phyloP scores from a whole-genome alignment of 2,888 invertebrate genomes.

The Nowickia ferox region DNA sequence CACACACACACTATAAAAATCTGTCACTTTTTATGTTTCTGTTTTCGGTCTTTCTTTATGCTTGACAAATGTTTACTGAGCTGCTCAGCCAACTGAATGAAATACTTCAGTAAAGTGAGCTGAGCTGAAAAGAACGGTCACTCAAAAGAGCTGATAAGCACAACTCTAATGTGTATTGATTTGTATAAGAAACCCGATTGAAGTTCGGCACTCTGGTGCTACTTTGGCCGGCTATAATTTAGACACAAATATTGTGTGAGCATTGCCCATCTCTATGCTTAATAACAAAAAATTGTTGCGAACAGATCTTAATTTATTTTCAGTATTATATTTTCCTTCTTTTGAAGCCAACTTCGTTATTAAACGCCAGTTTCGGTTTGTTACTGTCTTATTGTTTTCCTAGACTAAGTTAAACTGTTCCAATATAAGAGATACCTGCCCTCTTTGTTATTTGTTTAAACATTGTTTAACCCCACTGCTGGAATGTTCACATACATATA shows the following conservation, averaged over 20 bases:
- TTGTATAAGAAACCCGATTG: background rate
- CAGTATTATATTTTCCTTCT: background rate
- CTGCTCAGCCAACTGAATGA: no score
- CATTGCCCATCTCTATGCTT: background rate
- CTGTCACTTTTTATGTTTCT: no score
- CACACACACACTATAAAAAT: no score
- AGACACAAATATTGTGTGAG: no score
- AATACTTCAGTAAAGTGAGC: no score
- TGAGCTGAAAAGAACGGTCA: no score
- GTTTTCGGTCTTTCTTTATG: no score
- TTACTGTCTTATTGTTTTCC: background rate
- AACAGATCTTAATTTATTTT: constrained; percentile 23
- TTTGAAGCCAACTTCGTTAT: background rate
- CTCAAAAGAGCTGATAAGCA: no score
- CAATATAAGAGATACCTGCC: background rate
- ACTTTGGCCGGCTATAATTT: no score
- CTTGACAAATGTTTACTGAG: no score
- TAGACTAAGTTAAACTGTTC: constrained; percentile 1
- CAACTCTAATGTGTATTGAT: background rate
- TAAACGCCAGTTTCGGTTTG: background rate
- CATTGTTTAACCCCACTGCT: constrained; percentile 12
- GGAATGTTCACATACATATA: background rate
- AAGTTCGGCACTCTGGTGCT: no score
- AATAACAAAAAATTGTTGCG: background rate
- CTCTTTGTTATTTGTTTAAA: background rate